Evolutionary conservation across 2,797 vertebrate species (phyloP), one percentile per base, ranked within the genome.

Genomic region (Discoglossus pictus): DNA sequence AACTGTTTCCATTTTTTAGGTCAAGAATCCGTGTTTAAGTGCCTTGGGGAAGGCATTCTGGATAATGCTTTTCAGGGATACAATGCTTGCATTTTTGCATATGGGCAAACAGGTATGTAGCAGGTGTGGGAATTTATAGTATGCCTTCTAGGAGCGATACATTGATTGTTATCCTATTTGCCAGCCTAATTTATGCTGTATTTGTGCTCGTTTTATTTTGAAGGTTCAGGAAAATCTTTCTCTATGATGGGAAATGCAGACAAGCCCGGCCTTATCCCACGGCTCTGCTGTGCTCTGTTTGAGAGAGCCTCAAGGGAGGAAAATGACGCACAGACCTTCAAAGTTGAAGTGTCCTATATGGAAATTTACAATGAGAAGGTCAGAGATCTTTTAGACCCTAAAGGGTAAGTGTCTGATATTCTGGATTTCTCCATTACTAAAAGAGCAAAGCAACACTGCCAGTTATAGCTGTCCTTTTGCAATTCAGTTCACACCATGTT

Each of bases 351-450:
- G 12, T 99, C 97, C 48, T 98, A 89, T 79, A 98, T 98, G 97
- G 97, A 99, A 89, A 98, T 98, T 85, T 99, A 99, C 89, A 98
- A 98, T 18, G 97, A 99, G 80, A 98, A 98, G 74, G 97, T 99
- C 74, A 86, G 97, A 50, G 97, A 99, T 84, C 91, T 98, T 44
- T 87, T 99, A 72, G 96, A 99, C 76, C 97, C 97, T 71, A 99
- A 99, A 91, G 96, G 96, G 97, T 99, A 79, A 92, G 94, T 83
- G 58, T 3, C 2, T 24, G 35, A 51, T 2, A 27, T 12, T 48
- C 73, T 27, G n/a, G 76, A 59, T 61, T 67, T 31, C 27, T 31
- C 27, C 4, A 4, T 4, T 31, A 31, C 24, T 71, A 39, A 67
- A 62, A 39, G 11, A 25, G 0, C 38, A 1, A 15, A 24, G 1